These are phyloP conservation scores for Rhaphigaster nebulosa DNA, from an alignment of 2,888 invertebrate species.

Conservation along the genomic window DNA sequence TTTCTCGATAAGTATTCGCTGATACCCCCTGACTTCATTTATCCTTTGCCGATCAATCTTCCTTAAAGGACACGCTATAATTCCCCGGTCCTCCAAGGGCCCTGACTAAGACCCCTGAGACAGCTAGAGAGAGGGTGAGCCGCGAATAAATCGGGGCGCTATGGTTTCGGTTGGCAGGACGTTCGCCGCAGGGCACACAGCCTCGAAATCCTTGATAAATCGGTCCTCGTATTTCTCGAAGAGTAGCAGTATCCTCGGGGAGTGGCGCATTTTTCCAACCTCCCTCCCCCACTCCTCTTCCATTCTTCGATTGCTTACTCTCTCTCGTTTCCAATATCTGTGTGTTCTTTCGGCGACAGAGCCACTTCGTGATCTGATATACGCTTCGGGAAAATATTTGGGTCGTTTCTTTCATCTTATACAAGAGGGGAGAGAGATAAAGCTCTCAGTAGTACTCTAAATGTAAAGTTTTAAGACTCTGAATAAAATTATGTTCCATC, in stretches of 20 bases:
- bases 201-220: conserved; percentile 20
- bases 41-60: not conserved
- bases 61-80: not conserved
- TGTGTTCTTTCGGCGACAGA: conserved; percentile 1
- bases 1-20: not conserved
- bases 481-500: not conserved
- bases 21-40: not conserved
- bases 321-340: not conserved
- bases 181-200: not conserved
- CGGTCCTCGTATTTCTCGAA: conserved; percentile 9
- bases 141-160: not conserved
- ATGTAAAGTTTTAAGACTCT: not conserved
- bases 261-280: not conserved
- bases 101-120: conserved; percentile 13
- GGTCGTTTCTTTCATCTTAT: not conserved
- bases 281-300: not conserved
- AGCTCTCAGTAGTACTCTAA: not conserved
- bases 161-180: not conserved
- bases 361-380: conserved; percentile 40
- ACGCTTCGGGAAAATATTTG: conserved; percentile 16
- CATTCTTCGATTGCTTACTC: conserved; percentile 30
- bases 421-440: too few relatives aligned
- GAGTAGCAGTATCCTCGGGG: not conserved
- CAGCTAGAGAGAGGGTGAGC: not conserved
- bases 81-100: not conserved